Conservation (phyloP, 2,888 invertebrate species). For the Acanthococcus lagerstroemiae region DNA sequence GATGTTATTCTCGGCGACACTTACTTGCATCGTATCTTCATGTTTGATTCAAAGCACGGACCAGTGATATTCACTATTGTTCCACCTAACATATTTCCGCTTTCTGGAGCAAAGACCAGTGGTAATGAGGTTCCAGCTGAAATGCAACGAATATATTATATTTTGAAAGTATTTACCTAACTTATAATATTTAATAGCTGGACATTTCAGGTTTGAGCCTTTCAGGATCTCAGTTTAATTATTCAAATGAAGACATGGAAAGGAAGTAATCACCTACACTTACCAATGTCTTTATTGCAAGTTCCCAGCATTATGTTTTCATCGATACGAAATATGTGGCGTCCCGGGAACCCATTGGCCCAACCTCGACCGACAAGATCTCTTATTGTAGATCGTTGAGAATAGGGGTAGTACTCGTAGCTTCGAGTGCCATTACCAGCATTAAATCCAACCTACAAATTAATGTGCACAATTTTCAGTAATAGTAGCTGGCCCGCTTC, state of each 20-base stretch:
- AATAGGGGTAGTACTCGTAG: constrained; percentile 81
- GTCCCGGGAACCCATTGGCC: constrained; percentile 77
- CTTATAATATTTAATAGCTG: background rate
- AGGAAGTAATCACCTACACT: no score
- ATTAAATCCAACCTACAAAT: constrained; percentile 78
- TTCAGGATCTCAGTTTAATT: no score
- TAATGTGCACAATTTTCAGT: background rate
- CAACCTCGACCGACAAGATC: constrained; percentile 75
- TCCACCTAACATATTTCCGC: constrained; percentile 95
- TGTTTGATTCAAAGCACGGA: constrained; percentile 72
- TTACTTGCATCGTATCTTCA: constrained; percentile 60
- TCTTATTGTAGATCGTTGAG: constrained; percentile 71
- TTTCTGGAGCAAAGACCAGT: constrained; percentile 83
- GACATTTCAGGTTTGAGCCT: background rate
- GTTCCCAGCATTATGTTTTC: constrained; percentile 88
- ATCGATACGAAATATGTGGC: constrained; percentile 90
- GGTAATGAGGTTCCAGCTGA: constrained; percentile 70
- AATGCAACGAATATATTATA: no score
- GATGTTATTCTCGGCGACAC: background rate
- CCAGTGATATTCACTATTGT: constrained; percentile 93
- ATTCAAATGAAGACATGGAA: no score
- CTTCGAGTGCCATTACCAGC: constrained; percentile 87
- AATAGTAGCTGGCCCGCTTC: no score
- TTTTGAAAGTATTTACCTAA: no score
- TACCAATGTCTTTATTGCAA: constrained; percentile 82